Percentiles rank a stretch among this genome's conserved stretches.
Conservation (phyloP, 1,140 invertebrate genomes). For the Lysiphlebus fabarum region DNA sequence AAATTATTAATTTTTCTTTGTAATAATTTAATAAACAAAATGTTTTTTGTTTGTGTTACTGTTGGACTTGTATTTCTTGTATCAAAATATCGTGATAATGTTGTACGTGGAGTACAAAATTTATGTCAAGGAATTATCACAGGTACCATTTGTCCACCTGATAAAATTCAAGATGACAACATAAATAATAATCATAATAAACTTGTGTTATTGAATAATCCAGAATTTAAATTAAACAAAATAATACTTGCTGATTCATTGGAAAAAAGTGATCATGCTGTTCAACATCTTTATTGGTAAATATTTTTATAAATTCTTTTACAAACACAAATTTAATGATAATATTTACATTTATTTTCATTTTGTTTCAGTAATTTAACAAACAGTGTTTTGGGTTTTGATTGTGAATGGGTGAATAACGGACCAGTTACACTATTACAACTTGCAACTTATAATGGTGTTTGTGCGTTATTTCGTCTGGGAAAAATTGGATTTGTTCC, state of each 20-base stretch:
- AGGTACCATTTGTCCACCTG: constrained; percentile 11
- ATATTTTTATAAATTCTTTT: neutral
- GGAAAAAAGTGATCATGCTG: constrained; percentile 48
- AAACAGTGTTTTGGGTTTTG: constrained; percentile 61
- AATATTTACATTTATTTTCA: neutral
- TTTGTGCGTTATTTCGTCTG: constrained; percentile 63
- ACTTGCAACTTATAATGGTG: constrained; percentile 60
- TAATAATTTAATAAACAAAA: constrained; percentile 31
- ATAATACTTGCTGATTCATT: constrained; percentile 48
- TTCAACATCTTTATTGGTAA: constrained; percentile 49
- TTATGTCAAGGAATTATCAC: constrained; percentile 40
- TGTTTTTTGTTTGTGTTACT: constrained; percentile 48
- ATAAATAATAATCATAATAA: constrained; percentile 24
- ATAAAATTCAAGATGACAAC: constrained; percentile 2
- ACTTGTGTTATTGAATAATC: constrained; percentile 26
- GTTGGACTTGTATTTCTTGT: constrained; percentile 46
- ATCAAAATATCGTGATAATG: constrained; percentile 51
- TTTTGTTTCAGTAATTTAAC: constrained; percentile 42
- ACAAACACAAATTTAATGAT: neutral
- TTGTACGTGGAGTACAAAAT: constrained; percentile 44
- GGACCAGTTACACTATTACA: constrained; percentile 64
- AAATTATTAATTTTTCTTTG: neutral
- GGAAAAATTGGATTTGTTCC: constrained; percentile 60
- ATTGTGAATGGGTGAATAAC: constrained; percentile 69
- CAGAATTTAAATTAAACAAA: constrained; percentile 37